Conservation (phyloP, 1,140 invertebrate species). For the Octopus sinensis region DNA sequence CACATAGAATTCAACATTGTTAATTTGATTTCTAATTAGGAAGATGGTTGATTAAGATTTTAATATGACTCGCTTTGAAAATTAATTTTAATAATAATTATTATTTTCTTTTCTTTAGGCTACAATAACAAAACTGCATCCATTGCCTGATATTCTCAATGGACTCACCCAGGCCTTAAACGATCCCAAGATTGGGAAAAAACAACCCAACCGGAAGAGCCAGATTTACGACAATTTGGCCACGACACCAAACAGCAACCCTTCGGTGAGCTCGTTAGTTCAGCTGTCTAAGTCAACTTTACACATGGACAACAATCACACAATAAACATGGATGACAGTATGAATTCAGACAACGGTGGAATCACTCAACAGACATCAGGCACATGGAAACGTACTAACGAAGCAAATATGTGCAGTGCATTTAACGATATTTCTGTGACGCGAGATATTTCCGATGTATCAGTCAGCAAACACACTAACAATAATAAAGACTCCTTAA, state of each 20-base stretch:
- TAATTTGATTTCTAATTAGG: too few relatives aligned
- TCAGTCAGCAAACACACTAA: constrained; percentile 33
- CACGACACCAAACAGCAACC: constrained; percentile 22
- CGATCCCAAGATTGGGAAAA: constrained; percentile 40
- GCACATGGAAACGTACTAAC: background rate
- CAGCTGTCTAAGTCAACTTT: background rate
- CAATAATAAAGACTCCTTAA: constrained; percentile 39
- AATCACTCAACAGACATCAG: background rate
- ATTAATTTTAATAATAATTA: too few relatives aligned
- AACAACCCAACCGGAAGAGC: constrained; percentile 37
- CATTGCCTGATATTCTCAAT: constrained; percentile 61
- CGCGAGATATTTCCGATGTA: constrained; percentile 40
- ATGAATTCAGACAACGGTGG: too few relatives aligned
- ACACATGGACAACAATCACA: too few relatives aligned
- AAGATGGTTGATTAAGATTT: too few relatives aligned
- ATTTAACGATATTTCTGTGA: background rate
- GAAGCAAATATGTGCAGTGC: background rate
- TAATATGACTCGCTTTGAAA: too few relatives aligned
- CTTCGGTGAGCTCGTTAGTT: background rate
- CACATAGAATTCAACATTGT: too few relatives aligned
- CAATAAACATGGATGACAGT: too few relatives aligned
- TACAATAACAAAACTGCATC: constrained; percentile 48
- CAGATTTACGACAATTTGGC: constrained; percentile 49
- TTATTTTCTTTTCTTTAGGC: constrained; percentile 46
- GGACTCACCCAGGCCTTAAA: constrained; percentile 61